A percentile compares a stretch with the other conserved stretches of the same genome.
Conservation (phyloP, 2,888 invertebrate species). For the Drosophila parthenogenetica region DNA sequence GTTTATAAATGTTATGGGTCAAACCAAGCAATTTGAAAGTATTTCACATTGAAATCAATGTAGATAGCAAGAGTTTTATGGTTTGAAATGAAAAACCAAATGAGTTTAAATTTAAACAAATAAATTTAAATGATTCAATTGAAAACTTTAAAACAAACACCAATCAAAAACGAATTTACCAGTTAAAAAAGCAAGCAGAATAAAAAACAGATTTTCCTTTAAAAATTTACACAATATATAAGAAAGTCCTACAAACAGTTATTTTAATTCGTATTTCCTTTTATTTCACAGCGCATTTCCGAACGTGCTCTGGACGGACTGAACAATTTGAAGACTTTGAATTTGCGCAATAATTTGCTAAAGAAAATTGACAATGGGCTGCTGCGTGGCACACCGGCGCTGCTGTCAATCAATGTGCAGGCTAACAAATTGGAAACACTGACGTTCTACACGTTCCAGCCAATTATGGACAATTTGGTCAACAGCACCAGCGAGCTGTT, state of each 20-base stretch:
- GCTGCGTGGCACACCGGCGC: slow-evolving; percentile 90
- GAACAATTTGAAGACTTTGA: slow-evolving; percentile 89
- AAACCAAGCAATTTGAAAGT: background rate
- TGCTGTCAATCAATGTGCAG: slow-evolving; percentile 91
- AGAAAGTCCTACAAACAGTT: too few species aligned
- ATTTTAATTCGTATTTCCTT: background rate
- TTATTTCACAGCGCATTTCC: slow-evolving; percentile 87
- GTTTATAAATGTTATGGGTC: background rate
- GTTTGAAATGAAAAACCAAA: background rate
- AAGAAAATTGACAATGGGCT: slow-evolving; percentile 89
- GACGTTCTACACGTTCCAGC: slow-evolving; percentile 90
- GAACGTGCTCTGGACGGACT: slow-evolving; percentile 92
- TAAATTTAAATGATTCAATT: background rate
- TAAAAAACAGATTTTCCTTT: too few species aligned
- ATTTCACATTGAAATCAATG: background rate
- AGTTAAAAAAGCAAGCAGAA: too few species aligned
- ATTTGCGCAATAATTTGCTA: slow-evolving; percentile 91
- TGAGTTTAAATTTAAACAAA: background rate
- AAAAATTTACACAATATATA: too few species aligned
- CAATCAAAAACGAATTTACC: too few species aligned
- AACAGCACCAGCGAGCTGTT: slow-evolving; percentile 90
- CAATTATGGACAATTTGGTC: slow-evolving; percentile 91
- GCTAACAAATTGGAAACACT: slow-evolving; percentile 91
- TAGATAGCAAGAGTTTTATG: background rate
- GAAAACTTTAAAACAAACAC: too few species aligned